These are phyloP conservation scores for Scomber scombrus DNA, from an alignment of 2,113 vertebrate species.

Conservation along the genomic window DNA sequence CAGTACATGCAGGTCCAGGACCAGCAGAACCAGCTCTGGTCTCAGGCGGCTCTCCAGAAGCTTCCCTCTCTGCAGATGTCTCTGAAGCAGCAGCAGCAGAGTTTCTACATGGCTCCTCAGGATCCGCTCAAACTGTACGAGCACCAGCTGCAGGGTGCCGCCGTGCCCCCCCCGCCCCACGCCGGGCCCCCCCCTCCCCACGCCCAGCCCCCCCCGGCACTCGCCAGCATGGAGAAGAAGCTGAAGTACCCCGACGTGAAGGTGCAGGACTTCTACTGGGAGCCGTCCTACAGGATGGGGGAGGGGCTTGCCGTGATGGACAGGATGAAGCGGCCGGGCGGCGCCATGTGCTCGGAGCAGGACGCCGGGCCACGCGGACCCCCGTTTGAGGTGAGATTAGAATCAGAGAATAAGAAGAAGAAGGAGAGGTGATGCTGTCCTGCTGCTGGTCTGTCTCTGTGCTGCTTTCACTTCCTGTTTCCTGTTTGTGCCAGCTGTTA, in stretches of 20 bases:
- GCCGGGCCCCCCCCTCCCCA: background rate
- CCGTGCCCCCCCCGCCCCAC: conserved; percentile 83
- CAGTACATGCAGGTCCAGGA: conserved; percentile 92
- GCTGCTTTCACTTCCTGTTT: background rate
- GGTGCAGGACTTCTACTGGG: conserved; percentile 96
- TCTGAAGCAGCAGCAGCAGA: conserved; percentile 85
- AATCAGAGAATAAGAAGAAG: background rate
- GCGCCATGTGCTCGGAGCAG: conserved; percentile 90
- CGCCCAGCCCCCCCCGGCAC: conserved; percentile 82
- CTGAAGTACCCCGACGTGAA: conserved; percentile 95
- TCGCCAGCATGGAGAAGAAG: conserved; percentile 91
- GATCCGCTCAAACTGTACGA: conserved; percentile 94
- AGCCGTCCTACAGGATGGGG: conserved; percentile 88
- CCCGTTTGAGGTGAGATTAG: conserved; percentile 90
- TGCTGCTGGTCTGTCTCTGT: conserved; percentile 28
- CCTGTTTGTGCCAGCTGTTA: background rate
- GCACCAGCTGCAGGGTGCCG: conserved; percentile 76
- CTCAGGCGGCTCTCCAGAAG: conserved; percentile 92
- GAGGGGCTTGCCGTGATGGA: conserved; percentile 80
- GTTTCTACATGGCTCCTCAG: conserved; percentile 82
- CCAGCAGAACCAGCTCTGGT: conserved; percentile 93
- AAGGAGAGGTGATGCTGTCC: background rate
- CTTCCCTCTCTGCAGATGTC: conserved; percentile 87
- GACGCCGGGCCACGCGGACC: conserved; percentile 87
- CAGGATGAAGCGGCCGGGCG: conserved; percentile 88